These are phyloP conservation scores for Tridacna crocea DNA, from an alignment of 2,888 invertebrate species.

Conservation along the genomic window DNA sequence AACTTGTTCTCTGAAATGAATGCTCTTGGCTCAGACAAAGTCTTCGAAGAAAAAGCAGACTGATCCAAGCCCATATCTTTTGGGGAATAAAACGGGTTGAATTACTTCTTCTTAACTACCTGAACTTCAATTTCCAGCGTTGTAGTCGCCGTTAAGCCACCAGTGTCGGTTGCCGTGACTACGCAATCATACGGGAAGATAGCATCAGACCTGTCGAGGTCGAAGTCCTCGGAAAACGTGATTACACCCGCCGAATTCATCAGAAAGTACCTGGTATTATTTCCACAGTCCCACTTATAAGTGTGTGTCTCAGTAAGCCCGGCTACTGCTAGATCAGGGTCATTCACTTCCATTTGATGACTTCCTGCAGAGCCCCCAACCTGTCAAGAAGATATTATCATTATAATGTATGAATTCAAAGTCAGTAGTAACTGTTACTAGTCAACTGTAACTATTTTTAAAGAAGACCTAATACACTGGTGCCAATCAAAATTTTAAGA, in stretches of 20 bases:
- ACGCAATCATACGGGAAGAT: slow-evolving; percentile 44
- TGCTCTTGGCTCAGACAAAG: too few species aligned
- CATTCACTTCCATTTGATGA: slow-evolving; percentile 31
- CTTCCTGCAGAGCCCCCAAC: slow-evolving; percentile 35
- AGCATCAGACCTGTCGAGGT: slow-evolving; percentile 49
- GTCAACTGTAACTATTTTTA: too few species aligned
- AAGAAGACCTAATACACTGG: too few species aligned
- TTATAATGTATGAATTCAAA: too few species aligned
- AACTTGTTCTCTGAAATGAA: too few species aligned
- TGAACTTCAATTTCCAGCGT: slow-evolving; percentile 51
- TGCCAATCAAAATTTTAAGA: too few species aligned
- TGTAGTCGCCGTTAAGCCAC: slow-evolving; percentile 54
- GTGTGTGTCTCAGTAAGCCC: slow-evolving; percentile 25
- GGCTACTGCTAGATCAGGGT: slow-evolving; percentile 42
- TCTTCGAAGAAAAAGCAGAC: too few species aligned
- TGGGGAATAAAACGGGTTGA: too few species aligned
- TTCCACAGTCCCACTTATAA: slow-evolving; percentile 49
- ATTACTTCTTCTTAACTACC: slow-evolving; percentile 10
- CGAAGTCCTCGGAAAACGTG: slow-evolving; percentile 50
- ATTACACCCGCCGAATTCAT: slow-evolving; percentile 41
- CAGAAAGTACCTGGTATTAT: slow-evolving; percentile 40
- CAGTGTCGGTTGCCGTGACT: slow-evolving; percentile 56
- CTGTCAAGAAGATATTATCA: not conserved
- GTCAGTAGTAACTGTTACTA: too few species aligned
- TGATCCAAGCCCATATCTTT: too few species aligned